Evolutionary conservation across 2,113 vertebrate species (phyloP).

Genomic region (Thunnus maccoyii): DNA sequence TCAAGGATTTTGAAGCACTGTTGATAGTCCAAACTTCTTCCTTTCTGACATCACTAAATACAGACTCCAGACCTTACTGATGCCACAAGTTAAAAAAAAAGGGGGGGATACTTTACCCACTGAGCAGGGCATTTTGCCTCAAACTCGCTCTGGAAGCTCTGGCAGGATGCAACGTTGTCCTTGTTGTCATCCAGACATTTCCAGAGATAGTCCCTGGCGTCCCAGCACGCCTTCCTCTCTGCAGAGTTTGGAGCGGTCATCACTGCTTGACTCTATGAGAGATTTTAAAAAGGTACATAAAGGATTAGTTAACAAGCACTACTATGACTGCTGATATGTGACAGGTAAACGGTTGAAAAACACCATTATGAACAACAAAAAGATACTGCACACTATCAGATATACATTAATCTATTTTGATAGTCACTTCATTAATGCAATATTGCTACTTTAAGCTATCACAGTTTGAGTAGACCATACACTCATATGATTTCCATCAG

Average conservation of each 20-base stretch:
- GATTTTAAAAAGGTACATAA: background rate
- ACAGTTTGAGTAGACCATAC: background rate
- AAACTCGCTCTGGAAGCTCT: constrained; percentile 83
- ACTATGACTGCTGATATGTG: background rate
- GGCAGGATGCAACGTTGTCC: constrained; percentile 82
- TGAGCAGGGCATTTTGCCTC: constrained; percentile 90
- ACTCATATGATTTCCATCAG: background rate
- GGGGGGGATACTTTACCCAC: constrained; percentile 86
- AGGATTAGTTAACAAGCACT: background rate
- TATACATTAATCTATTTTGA: no score
- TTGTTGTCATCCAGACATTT: constrained; percentile 88
- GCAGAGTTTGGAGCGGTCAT: constrained; percentile 91
- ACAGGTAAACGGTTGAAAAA: background rate
- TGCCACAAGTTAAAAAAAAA: background rate
- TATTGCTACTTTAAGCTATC: background rate
- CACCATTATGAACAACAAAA: background rate
- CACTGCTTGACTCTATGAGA: background rate
- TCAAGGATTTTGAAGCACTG: background rate
- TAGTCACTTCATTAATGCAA: background rate
- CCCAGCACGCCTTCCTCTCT: constrained; percentile 92
- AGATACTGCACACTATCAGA: background rate
- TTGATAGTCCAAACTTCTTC: background rate
- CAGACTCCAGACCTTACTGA: background rate
- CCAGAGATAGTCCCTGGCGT: constrained; percentile 91
- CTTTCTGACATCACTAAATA: background rate